A percentile compares a stretch with the other conserved stretches of the same genome.
Conservation (phyloP, 2,888 invertebrate species). For the Ashinkailepas kermadecensis region DNA sequence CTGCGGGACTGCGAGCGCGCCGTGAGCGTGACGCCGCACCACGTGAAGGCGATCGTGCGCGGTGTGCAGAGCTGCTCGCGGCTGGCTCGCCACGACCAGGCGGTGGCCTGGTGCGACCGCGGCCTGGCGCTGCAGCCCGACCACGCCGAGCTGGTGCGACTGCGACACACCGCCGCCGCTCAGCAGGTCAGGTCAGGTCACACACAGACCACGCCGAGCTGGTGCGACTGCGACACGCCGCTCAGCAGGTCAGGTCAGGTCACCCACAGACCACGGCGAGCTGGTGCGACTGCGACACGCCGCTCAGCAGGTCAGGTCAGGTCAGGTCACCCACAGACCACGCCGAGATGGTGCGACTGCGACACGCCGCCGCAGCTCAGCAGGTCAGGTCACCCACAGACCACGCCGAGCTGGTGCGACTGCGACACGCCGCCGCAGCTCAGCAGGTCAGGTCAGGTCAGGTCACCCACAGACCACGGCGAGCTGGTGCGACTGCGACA, state of each 20-base stretch:
- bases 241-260: neutral
- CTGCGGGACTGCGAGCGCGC: conserved; percentile 73
- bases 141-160: conserved; percentile 48
- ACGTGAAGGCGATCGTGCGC: conserved; percentile 65
- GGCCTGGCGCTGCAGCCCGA: conserved; percentile 53
- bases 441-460: too few species aligned
- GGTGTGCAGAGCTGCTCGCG: conserved; percentile 65
- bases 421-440: too few species aligned
- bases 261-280: too few species aligned
- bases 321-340: neutral
- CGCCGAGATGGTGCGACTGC: too few species aligned
- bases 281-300: too few species aligned
- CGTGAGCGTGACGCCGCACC: conserved; percentile 62
- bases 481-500: too few species aligned
- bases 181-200: neutral
- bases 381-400: too few species aligned
- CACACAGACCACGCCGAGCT: conserved; percentile 49
- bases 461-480: too few species aligned
- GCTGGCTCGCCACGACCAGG: conserved; percentile 59
- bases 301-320: too few species aligned
- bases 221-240: conserved; percentile 32
- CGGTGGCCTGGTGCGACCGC: conserved; percentile 62
- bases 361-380: too few species aligned
- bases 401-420: too few species aligned
- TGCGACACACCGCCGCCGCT: neutral